These are phyloP conservation scores for Pocillopora verrucosa DNA, from an alignment of 64 coral and sea anemone species.

Conservation along the genomic window DNA sequence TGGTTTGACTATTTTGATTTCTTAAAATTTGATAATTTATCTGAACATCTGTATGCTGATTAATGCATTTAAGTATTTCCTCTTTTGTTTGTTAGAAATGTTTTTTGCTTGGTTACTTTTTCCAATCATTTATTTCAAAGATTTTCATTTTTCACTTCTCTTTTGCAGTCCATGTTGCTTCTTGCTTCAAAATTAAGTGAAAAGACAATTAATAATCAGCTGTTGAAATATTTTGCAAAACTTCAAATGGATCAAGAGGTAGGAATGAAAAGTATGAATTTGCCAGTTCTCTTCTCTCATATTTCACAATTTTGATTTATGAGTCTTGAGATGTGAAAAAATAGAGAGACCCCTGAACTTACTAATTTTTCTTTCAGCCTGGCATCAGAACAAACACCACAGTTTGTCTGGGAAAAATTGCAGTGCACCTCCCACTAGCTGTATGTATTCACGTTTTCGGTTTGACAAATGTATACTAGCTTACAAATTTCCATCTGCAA, in stretches of 20 bases:
- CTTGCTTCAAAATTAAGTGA: constrained; percentile 89
- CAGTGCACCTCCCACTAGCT: constrained; percentile 69
- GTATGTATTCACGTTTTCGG: constrained; percentile 50
- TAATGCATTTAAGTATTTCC: too few relatives aligned
- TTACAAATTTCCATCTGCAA: too few relatives aligned
- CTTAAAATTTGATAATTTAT: too few relatives aligned
- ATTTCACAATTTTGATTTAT: too few relatives aligned
- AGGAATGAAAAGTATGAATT: neutral
- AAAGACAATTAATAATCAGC: constrained; percentile 93
- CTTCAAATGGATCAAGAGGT: constrained; percentile 99
- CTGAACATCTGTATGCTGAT: too few relatives aligned
- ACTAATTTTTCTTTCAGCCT: constrained; percentile 58
- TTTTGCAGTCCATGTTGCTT: constrained; percentile 77
- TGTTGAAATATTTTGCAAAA: constrained; percentile 92
- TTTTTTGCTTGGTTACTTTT: too few relatives aligned
- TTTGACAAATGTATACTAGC: too few relatives aligned
- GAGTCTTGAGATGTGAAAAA: too few relatives aligned
- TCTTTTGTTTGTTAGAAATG: too few relatives aligned
- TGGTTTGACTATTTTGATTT: too few relatives aligned
- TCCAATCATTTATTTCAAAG: neutral
- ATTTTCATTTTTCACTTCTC: neutral
- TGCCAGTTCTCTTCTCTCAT: too few relatives aligned
- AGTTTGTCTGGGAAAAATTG: constrained; percentile 95
- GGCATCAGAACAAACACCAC: constrained; percentile 97
- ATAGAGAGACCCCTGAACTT: neutral